phyloP scores from a whole-genome alignment of 2,113 vertebrate genomes.

The Lucifuga dentata region DNA sequence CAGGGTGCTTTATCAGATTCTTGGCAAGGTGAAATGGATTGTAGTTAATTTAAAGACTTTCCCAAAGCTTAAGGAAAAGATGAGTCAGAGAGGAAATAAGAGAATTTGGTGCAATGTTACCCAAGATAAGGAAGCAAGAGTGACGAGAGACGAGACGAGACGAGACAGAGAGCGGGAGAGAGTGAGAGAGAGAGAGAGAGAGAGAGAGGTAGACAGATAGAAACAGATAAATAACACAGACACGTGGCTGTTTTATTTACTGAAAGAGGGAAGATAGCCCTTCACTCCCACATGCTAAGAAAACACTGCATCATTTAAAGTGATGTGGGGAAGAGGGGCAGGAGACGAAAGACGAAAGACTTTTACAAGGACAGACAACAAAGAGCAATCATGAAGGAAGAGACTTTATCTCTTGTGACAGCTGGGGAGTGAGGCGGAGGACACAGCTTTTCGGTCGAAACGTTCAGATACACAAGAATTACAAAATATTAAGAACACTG shows the following conservation, averaged over 20 bases:
- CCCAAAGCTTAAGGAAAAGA: slow-evolving; percentile 35
- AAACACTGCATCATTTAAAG: slow-evolving; percentile 57
- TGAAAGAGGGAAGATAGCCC: slow-evolving; percentile 43
- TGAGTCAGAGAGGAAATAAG: slow-evolving; percentile 14
- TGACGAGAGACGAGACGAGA: too few relatives aligned
- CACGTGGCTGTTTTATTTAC: slow-evolving; percentile 66
- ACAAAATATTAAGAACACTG: slow-evolving; percentile 33
- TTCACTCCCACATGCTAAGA: slow-evolving; percentile 57
- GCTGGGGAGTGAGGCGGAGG: slow-evolving; percentile 5
- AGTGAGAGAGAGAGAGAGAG: slow-evolving; percentile 35
- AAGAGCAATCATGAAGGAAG: slow-evolving; percentile 32
- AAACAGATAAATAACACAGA: slow-evolving; percentile 60
- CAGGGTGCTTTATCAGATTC: slow-evolving; percentile 59
- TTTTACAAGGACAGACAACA: slow-evolving; percentile 59
- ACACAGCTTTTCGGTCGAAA: slow-evolving; percentile 5
- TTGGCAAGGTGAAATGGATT: slow-evolving; percentile 53
- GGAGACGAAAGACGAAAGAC: slow-evolving; percentile 27
- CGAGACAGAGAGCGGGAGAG: slow-evolving; percentile 24
- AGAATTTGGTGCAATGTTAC: slow-evolving; percentile 30
- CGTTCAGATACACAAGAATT: slow-evolving; percentile 35
- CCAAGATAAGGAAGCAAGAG: slow-evolving; percentile 35
- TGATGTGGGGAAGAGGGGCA: slow-evolving; percentile 34
- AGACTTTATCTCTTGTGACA: slow-evolving; percentile 34
- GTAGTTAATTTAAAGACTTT: slow-evolving; percentile 49
- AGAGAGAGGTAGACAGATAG: slow-evolving; percentile 48